Evolutionary conservation across 2,888 invertebrate species (phyloP).

Genomic region (Danaus chrysippus): DNA sequence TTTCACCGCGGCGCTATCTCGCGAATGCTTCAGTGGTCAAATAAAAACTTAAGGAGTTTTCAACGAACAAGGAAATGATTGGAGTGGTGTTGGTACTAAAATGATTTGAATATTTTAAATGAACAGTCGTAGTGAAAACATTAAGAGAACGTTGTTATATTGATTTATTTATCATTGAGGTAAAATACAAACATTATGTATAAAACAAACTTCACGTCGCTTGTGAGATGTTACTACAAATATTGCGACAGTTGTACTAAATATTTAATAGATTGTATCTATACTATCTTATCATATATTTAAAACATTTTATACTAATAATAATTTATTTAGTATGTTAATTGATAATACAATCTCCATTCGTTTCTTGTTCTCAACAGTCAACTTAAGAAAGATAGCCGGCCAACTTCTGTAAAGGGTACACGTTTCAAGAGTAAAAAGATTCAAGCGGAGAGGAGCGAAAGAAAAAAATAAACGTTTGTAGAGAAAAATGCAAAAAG

Average conservation of each 20-base stretch:
- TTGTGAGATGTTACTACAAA: not conserved
- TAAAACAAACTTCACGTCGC: not conserved
- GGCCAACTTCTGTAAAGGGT: conserved; percentile 75
- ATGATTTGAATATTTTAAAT: conserved; percentile 22
- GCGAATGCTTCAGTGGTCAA: conserved; percentile 79
- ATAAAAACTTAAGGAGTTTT: conserved; percentile 77
- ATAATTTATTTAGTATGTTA: not conserved
- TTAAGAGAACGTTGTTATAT: too few species aligned
- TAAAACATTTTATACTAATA: not conserved
- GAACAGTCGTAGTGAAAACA: conserved; percentile 4
- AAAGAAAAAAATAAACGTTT: conserved; percentile 51
- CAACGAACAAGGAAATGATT: conserved; percentile 45
- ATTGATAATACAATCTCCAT: conserved; percentile 44
- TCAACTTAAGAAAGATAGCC: conserved; percentile 76
- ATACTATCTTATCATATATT: not conserved
- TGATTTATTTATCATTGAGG: too few species aligned
- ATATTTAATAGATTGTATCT: not conserved
- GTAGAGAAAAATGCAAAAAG: conserved; percentile 71
- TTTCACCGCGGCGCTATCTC: conserved; percentile 76
- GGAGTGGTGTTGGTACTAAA: conserved; percentile 31
- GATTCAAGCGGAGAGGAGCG: conserved; percentile 59
- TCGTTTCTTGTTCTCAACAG: conserved; percentile 49
- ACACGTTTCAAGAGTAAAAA: conserved; percentile 72
- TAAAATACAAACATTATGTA: too few species aligned
- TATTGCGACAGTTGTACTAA: not conserved